phyloP scores from a whole-genome alignment of 2,888 invertebrate genomes.

The Mesoligia furuncula region DNA sequence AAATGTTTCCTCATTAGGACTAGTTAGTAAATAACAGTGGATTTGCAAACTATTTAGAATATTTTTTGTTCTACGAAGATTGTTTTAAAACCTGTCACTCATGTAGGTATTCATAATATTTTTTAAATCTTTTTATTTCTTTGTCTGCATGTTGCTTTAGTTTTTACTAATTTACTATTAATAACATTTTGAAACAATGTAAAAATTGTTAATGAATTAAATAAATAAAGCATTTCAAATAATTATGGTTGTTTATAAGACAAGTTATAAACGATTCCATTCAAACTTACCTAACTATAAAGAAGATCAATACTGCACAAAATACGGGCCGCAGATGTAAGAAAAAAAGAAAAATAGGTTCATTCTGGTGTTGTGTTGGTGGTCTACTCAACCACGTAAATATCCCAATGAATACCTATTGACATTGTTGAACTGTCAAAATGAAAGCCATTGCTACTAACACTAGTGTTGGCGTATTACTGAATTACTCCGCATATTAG shows the following conservation, averaged over 20 bases:
- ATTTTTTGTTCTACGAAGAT: background rate
- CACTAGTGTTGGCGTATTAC: background rate
- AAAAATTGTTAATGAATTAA: background rate
- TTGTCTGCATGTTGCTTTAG: background rate
- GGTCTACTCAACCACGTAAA: background rate
- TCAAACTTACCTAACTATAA: background rate
- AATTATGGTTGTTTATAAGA: background rate
- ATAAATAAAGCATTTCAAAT: background rate
- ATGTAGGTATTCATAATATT: background rate
- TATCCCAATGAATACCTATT: background rate
- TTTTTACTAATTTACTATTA: background rate
- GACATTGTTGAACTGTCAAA: background rate
- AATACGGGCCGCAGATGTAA: background rate
- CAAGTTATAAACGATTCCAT: background rate
- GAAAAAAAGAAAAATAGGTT: too few species aligned
- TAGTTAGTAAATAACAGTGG: too few species aligned
- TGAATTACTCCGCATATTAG: background rate
- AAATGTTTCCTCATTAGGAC: too few species aligned
- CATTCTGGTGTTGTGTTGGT: too few species aligned
- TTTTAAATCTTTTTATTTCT: background rate
- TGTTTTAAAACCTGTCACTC: background rate
- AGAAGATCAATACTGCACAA: background rate
- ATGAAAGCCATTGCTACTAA: background rate
- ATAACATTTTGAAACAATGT: background rate
- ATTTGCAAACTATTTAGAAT: background rate